A percentile compares a stretch with the other conserved stretches of the same genome.
Evolutionary conservation across 2,113 vertebrate genomes (phyloP).

Genomic region (Zosterops japonicus): DNA sequence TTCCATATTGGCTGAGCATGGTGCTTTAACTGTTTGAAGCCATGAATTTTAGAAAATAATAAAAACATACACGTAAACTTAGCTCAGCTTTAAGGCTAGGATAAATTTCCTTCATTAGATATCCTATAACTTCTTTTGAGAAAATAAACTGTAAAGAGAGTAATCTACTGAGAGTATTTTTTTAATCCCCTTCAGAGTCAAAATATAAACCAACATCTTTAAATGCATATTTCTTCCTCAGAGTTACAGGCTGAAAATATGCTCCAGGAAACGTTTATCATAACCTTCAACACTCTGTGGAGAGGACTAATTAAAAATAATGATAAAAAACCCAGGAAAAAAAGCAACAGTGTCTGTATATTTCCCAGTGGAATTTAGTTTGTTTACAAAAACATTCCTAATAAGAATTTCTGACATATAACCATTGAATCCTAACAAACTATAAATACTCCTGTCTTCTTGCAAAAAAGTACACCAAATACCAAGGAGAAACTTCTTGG

Average conservation of each 20-base stretch:
- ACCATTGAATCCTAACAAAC: neutral
- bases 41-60: neutral
- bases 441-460: neutral
- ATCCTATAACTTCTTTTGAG: slow-evolving; percentile 2
- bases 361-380: slow-evolving; percentile 56
- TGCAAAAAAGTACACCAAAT: neutral
- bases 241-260: slow-evolving; percentile 10
- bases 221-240: slow-evolving; percentile 43
- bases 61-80: neutral
- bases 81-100: neutral
- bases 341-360: neutral
- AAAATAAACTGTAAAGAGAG: neutral
- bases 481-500: neutral
- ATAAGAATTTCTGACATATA: slow-evolving; percentile 35
- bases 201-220: slow-evolving; percentile 25
- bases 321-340: neutral
- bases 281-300: slow-evolving; percentile 54
- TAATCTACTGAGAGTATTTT: neutral
- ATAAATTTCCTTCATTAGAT: slow-evolving; percentile 27
- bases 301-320: slow-evolving; percentile 61
- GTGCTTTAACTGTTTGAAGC: slow-evolving; percentile 77
- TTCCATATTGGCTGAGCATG: slow-evolving; percentile 80
- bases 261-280: slow-evolving; percentile 52
- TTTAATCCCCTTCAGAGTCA: neutral
- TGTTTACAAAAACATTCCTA: slow-evolving; percentile 41